A percentile compares a stretch with the other conserved stretches of the same genome.
phyloP scores from a whole-genome alignment of 2,113 vertebrate species.

The Cyanoderma ruficeps region DNA sequence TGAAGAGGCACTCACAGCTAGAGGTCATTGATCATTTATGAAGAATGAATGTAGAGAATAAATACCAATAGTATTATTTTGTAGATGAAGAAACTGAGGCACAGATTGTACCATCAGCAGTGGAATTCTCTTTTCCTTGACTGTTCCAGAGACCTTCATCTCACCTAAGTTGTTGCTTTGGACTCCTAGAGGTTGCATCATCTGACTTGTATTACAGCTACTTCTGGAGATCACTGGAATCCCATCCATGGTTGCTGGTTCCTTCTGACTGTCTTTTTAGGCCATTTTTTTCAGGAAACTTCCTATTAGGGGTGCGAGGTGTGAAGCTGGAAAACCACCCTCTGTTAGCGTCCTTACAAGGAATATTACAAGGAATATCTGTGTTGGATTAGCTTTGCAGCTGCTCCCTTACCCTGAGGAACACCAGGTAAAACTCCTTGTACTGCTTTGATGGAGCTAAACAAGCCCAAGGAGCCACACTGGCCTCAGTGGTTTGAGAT shows the following conservation, averaged over 20 bases:
- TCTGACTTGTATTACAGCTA: neutral
- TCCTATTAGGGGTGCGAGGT: neutral
- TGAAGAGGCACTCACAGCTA: neutral
- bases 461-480: rapidly evolving
- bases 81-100: neutral
- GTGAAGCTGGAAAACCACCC: neutral
- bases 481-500: neutral
- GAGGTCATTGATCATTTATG: neutral
- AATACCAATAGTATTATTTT: neutral
- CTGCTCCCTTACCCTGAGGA: neutral
- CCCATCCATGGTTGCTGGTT: neutral
- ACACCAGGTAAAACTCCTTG: neutral
- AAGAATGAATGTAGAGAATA: neutral
- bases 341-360: neutral
- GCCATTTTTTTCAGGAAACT: neutral
- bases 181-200: neutral
- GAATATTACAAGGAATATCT: neutral
- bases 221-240: neutral
- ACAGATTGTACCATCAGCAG: neutral
- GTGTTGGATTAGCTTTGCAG: neutral
- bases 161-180: neutral
- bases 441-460: neutral
- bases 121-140: neutral
- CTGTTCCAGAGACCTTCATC: neutral
- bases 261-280: neutral